phyloP scores from a whole-genome alignment of 2,797 vertebrate species.

The Lacerta viridis region DNA sequence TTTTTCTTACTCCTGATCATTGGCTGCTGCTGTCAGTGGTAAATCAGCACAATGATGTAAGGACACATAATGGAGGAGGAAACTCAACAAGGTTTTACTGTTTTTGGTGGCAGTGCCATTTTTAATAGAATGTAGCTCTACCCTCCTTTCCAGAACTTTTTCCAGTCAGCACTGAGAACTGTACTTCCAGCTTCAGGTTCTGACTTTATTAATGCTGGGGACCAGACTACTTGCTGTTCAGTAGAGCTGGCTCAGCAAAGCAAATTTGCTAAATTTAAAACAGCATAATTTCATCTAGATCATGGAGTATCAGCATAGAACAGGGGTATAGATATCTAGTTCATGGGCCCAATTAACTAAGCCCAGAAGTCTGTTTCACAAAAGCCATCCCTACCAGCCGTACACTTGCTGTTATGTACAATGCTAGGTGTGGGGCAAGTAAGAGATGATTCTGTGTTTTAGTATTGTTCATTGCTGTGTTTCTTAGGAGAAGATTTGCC shows the following conservation, averaged over 20 bases:
- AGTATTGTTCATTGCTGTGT: not conserved
- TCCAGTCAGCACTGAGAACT: not conserved
- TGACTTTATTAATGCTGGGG: too few relatives aligned
- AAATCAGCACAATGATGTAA: not conserved
- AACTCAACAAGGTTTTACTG: not conserved
- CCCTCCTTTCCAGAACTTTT: not conserved
- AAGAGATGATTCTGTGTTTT: slow-evolving; percentile 14
- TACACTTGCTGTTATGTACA: too few relatives aligned
- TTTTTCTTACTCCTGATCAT: not conserved
- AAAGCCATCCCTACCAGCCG: too few relatives aligned
- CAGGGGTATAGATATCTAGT: too few relatives aligned
- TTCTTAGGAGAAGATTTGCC: slow-evolving; percentile 25
- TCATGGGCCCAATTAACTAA: too few relatives aligned
- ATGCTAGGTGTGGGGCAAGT: too few relatives aligned
- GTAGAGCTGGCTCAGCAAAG: not conserved
- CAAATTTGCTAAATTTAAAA: not conserved
- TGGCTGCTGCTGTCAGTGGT: not conserved
- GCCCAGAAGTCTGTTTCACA: too few relatives aligned
- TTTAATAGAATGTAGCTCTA: not conserved
- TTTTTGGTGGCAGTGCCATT: not conserved
- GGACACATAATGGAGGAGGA: not conserved
- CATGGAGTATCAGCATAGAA: not conserved
- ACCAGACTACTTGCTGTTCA: too few relatives aligned
- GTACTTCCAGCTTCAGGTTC: too few relatives aligned
- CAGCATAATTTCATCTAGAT: not conserved